Conservation (phyloP, 2,888 invertebrate genomes). For the Xylota segnis region DNA sequence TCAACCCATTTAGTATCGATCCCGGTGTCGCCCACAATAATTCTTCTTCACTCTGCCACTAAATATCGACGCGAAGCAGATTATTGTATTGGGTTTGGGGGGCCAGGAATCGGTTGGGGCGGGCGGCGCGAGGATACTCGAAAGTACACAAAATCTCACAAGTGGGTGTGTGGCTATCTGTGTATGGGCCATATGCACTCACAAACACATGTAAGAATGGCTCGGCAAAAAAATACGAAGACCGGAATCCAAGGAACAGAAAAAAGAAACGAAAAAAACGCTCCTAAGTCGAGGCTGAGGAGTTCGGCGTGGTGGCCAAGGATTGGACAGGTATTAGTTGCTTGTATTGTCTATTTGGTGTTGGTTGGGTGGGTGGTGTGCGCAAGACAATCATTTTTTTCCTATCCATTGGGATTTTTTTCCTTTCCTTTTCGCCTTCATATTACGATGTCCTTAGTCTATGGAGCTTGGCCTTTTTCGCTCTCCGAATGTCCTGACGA, state of each 20-base stretch:
- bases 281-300: constrained; percentile 20
- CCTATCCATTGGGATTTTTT: not conserved
- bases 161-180: constrained; percentile 48
- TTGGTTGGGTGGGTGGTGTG: constrained; percentile 60
- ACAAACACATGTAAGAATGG: constrained; percentile 33
- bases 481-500: constrained; percentile 41
- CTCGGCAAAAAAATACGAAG: constrained; percentile 13
- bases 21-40: constrained; percentile 24
- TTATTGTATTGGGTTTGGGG: constrained; percentile 13
- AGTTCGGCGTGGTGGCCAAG: constrained; percentile 25
- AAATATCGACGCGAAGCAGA: constrained; percentile 53
- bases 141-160: constrained; percentile 52
- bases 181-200: constrained; percentile 1
- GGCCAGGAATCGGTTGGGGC: not conserved
- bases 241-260: not conserved
- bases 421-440: not conserved
- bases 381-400: constrained; percentile 62
- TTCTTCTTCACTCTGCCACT: constrained; percentile 36
- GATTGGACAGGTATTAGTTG: constrained; percentile 64
- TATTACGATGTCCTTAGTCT: constrained; percentile 51
- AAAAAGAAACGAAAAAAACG: constrained; percentile 6
- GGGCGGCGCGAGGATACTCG: constrained; percentile 29
- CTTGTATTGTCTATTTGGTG: constrained; percentile 59
- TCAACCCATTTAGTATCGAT: constrained; percentile 62
- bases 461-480: constrained; percentile 54